These are phyloP conservation scores for Eupristina koningsbergeri DNA, from an alignment of 1,140 invertebrate genomes.

Conservation along the genomic window DNA sequence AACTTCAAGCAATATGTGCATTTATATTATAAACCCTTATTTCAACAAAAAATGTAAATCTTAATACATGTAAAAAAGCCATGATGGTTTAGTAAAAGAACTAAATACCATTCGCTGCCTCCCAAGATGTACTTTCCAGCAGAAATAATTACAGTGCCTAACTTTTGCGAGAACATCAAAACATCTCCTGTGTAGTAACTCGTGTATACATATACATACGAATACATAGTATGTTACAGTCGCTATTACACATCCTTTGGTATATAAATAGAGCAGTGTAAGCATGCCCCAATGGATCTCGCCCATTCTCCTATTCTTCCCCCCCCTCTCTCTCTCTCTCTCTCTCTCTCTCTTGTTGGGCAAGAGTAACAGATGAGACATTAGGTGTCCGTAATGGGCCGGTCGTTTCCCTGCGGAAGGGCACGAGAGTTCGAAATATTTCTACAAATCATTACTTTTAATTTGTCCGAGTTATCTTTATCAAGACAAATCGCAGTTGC, in stretches of 20 bases:
- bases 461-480: conserved; percentile 61
- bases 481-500: conserved; percentile 39
- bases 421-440: conserved; percentile 65
- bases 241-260: conserved; percentile 62
- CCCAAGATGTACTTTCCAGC: background rate
- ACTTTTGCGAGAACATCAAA: conserved; percentile 11
- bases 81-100: background rate
- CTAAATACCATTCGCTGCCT: background rate
- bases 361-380: conserved; percentile 69
- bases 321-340: background rate
- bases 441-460: conserved; percentile 75
- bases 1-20: too few species aligned
- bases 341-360: background rate
- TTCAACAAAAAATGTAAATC: background rate
- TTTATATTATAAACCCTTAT: too few species aligned
- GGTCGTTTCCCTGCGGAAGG: background rate
- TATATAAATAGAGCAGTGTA: conserved; percentile 70
- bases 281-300: conserved; percentile 69
- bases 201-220: background rate
- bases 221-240: background rate
- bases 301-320: conserved; percentile 57
- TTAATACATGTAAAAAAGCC: background rate
- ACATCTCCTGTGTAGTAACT: background rate
- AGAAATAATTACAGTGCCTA: conserved; percentile 25
- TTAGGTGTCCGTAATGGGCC: conserved; percentile 68